Base-by-base conservation (phyloP, 2,888 invertebrate genomes). In the Phortica okadai region DNA sequence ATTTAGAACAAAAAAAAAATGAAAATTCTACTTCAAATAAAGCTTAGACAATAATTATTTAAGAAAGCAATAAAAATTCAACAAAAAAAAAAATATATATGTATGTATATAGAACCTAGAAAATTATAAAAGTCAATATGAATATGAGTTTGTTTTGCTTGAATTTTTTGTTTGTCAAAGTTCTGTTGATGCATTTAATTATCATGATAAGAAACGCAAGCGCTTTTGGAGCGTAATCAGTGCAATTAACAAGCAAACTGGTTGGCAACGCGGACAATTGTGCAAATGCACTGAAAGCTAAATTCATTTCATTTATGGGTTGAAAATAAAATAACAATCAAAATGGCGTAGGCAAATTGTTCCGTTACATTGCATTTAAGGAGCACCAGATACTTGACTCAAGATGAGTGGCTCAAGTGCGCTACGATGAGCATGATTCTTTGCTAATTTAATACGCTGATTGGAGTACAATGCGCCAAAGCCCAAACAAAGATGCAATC, bases 401-500 rank as follows among this genome's bases (percentile, higher is more conserved):
- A 62, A 62, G 16, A 25, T 62, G 33, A 62, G 62, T 62, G 10
- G 62, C 50, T 50, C 50, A 33, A 33, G 33, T 33, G 50, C 50
- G 8, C 50, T 8, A 50, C 14, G 50, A 16, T 25, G 21, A 62
- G 25, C 62, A 56, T n/a, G 25, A 62, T 62, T 16, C 62, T 62
- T 25, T 62, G 62, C 21, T 21, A 62, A 62, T 62, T 62, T 10
- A 62, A 62, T 62, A 7, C 21, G 33, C 5, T 62, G 25, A 62
- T 62, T 62, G 62, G 25, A 62, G 62, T 62, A 62, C 62, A 62
- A 62, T 62, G 25, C 6, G 50, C 50, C 50, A 3, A 50, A 14
- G 2, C 0, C 50, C 64, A 67, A 14, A 67, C 67, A 67, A 67
- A 67, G 67, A n/a, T 14, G 67, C 67, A 67, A 67, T 67, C 8